A percentile compares a stretch with the other conserved stretches of the same genome.
Evolutionary conservation across 2,797 vertebrate genomes (phyloP).

Genomic region (Malacoctenus gilli): DNA sequence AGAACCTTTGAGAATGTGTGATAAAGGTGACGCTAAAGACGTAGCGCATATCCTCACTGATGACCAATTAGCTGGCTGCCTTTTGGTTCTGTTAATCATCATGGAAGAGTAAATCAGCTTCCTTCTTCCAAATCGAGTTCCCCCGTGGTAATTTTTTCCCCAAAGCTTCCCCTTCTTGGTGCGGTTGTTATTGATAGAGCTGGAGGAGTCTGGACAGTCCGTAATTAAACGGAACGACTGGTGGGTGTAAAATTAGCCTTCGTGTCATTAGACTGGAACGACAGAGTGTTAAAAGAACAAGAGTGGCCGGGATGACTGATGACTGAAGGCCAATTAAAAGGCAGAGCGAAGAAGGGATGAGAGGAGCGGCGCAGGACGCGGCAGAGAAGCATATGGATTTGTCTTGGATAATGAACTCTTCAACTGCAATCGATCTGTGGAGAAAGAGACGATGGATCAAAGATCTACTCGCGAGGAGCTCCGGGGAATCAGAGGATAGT

Average conservation of each 20-base stretch:
- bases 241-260: conserved; percentile 85
- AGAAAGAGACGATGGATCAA: conserved; percentile 59
- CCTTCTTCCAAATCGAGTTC: conserved; percentile 56
- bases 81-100: conserved; percentile 39
- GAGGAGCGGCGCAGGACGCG: conserved; percentile 62
- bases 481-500: conserved; percentile 45
- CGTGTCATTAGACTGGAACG: conserved; percentile 79
- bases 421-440: conserved; percentile 76
- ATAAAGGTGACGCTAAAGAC: conserved; percentile 31
- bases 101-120: conserved; percentile 49
- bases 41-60: conserved; percentile 34
- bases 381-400: conserved; percentile 75
- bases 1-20: conserved; percentile 16
- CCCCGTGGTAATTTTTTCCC: conserved; percentile 30
- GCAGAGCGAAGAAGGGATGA: conserved; percentile 60
- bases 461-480: conserved; percentile 55
- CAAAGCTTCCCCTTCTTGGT: conserved; percentile 56
- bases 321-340: conserved; percentile 81
- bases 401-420: conserved; percentile 84
- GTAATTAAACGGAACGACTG: conserved; percentile 84
- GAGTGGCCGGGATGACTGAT: conserved; percentile 73
- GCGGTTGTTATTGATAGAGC: conserved; percentile 82
- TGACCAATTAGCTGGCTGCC: conserved; percentile 59
- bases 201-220: conserved; percentile 78
- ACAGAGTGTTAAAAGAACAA: conserved; percentile 64